Percentiles rank a stretch among this genome's conserved stretches.
These are phyloP conservation scores for Diabrotica undecimpunctata DNA, from an alignment of 1,140 invertebrate species.

Conservation along the genomic window DNA sequence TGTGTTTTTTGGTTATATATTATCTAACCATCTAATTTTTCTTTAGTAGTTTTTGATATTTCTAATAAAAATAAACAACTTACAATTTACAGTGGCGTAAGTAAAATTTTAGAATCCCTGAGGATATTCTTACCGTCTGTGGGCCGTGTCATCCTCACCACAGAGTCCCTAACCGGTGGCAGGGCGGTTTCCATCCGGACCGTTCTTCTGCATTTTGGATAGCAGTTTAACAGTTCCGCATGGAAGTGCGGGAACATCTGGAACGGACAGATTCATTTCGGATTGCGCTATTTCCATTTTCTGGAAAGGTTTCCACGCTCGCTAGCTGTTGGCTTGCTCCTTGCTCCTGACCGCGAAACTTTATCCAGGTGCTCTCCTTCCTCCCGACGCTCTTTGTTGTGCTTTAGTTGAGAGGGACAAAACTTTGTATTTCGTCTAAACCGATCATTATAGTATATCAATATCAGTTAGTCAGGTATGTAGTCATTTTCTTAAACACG, in stretches of 20 bases:
- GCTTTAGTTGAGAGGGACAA: no score
- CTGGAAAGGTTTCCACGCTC: not conserved
- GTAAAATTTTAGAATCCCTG: not conserved
- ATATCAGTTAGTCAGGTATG: no score
- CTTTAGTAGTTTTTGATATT: no score
- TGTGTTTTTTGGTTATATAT: no score
- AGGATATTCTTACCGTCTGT: not conserved
- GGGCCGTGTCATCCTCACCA: not conserved
- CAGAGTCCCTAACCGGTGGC: not conserved
- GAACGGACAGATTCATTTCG: conserved; percentile 48
- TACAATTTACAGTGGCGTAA: no score
- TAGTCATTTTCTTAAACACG: no score
- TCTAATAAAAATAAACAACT: no score
- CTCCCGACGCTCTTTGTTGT: conserved; percentile 10
- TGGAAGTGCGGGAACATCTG: conserved; percentile 44
- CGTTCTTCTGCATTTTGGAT: not conserved
- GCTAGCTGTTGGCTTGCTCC: conserved; percentile 33
- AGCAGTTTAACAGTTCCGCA: conserved; percentile 45
- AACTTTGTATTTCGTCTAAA: no score
- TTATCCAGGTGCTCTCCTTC: conserved; percentile 18
- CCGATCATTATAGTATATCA: no score
- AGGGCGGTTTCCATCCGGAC: not conserved
- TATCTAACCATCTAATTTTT: no score
- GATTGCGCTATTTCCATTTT: conserved; percentile 44
- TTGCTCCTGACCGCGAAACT: conserved; percentile 41